phyloP scores from a whole-genome alignment of 2,797 vertebrate genomes.

The Amblyopsis hoosieri region DNA sequence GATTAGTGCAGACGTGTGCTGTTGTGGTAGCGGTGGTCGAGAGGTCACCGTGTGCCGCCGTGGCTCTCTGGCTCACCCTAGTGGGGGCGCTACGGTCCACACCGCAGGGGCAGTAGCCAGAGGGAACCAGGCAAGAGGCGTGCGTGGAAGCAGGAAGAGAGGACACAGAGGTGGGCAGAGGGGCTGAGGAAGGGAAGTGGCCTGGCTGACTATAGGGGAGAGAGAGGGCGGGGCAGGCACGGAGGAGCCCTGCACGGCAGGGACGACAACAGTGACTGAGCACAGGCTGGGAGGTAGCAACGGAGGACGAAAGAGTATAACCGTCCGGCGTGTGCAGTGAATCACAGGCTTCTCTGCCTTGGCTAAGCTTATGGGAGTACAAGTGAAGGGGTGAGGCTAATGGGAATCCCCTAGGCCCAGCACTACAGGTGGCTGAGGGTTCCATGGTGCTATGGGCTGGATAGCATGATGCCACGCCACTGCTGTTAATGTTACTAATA shows the following conservation, averaged over 20 bases:
- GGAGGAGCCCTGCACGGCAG: conserved; percentile 83
- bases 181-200: conserved; percentile 43
- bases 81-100: conserved; percentile 60
- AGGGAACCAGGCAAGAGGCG: conserved; percentile 62
- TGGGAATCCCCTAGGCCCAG: conserved; percentile 39
- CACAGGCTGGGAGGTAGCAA: conserved; percentile 75
- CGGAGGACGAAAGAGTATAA: conserved; percentile 58
- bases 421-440: conserved; percentile 31
- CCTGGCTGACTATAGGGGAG: conserved; percentile 57
- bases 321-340: conserved; percentile 39
- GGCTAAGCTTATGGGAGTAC: conserved; percentile 42
- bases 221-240: conserved; percentile 67
- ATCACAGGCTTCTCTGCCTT: conserved; percentile 32
- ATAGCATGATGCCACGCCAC: conserved; percentile 72
- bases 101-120: conserved; percentile 65
- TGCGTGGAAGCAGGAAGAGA: conserved; percentile 50
- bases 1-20: conserved; percentile 86
- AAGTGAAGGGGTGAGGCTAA: conserved; percentile 46
- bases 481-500: conserved; percentile 41
- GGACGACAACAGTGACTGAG: conserved; percentile 75
- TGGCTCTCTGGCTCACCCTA: conserved; percentile 61
- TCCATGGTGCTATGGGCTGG: conserved; percentile 38
- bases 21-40: conserved; percentile 60
- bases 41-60: conserved; percentile 55
- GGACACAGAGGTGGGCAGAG: conserved; percentile 46